Conservation (phyloP, 2,797 vertebrate species). For the Takifugu rubripes region DNA sequence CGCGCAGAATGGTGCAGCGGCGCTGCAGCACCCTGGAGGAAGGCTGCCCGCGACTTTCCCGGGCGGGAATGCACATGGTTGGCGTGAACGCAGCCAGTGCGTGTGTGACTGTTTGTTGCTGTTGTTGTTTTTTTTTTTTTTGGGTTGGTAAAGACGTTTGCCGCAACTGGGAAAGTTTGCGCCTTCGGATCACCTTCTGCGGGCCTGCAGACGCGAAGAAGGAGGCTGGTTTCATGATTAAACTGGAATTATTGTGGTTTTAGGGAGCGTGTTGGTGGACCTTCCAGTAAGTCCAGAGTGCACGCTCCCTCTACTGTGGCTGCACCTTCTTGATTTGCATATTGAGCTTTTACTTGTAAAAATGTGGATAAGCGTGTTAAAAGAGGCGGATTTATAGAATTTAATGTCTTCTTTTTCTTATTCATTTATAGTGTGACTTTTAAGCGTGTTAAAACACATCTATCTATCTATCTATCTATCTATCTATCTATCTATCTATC, state of each 20-base stretch:
- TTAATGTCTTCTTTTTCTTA: not conserved
- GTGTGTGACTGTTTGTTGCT: not conserved
- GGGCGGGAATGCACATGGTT: constrained; percentile 45
- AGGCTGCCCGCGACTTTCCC: not conserved
- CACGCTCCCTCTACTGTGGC: not conserved
- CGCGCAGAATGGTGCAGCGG: constrained; percentile 70
- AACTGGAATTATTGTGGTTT: not conserved
- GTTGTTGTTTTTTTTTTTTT: too few species aligned
- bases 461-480: too few species aligned
- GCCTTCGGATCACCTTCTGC: too few species aligned
- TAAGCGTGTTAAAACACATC: too few species aligned
- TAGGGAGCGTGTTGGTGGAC: not conserved
- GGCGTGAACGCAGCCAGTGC: constrained; percentile 22
- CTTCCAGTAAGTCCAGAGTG: not conserved
- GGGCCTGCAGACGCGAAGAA: too few species aligned
- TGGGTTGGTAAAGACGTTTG: too few species aligned
- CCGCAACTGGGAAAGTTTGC: not conserved
- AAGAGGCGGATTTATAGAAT: not conserved
- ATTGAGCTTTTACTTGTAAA: constrained; percentile 6
- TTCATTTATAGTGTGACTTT: too few species aligned
- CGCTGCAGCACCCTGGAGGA: not conserved
- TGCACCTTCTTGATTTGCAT: constrained; percentile 16
- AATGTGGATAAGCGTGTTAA: not conserved
- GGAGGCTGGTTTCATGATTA: not conserved
- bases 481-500: not conserved